phyloP scores from a whole-genome alignment of 2,113 vertebrate genomes.

The Alces alces region DNA sequence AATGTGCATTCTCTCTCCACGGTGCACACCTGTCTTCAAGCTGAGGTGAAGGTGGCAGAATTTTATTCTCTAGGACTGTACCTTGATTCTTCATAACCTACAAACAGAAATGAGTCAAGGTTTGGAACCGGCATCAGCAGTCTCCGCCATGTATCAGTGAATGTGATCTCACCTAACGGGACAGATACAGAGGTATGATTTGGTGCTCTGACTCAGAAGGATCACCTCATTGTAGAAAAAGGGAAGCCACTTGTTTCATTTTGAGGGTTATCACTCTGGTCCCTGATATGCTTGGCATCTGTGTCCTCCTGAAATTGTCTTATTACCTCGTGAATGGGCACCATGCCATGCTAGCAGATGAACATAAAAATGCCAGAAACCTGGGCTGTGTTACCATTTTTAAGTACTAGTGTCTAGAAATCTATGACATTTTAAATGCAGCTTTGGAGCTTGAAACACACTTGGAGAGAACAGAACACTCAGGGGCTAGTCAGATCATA shows the following conservation, averaged over 20 bases:
- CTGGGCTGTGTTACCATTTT: slow-evolving; percentile 53
- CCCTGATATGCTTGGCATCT: slow-evolving; percentile 70
- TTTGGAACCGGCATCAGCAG: slow-evolving; percentile 44
- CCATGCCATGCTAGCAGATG: slow-evolving; percentile 79
- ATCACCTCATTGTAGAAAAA: slow-evolving; percentile 18
- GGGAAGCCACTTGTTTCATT: slow-evolving; percentile 41
- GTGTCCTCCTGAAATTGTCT: slow-evolving; percentile 66
- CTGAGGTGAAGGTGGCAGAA: slow-evolving; percentile 33
- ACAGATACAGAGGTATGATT: not conserved
- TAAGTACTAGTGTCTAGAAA: slow-evolving; percentile 56
- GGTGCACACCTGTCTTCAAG: slow-evolving; percentile 17
- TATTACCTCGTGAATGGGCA: slow-evolving; percentile 78
- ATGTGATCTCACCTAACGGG: not conserved
- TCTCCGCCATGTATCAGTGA: slow-evolving; percentile 14
- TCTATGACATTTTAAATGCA: slow-evolving; percentile 51
- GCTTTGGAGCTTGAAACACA: slow-evolving; percentile 4
- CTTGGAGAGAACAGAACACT: not conserved
- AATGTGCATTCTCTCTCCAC: not conserved
- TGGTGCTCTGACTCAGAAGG: slow-evolving; percentile 12
- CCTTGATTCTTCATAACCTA: slow-evolving; percentile 45
- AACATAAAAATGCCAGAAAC: slow-evolving; percentile 66
- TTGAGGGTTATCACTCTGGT: slow-evolving; percentile 68
- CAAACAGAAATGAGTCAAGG: slow-evolving; percentile 26
- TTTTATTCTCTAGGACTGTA: slow-evolving; percentile 5
- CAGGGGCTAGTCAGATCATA: not conserved